Evolutionary conservation across 2,113 vertebrate genomes (phyloP).

Genomic region (Oryzias woworae): DNA sequence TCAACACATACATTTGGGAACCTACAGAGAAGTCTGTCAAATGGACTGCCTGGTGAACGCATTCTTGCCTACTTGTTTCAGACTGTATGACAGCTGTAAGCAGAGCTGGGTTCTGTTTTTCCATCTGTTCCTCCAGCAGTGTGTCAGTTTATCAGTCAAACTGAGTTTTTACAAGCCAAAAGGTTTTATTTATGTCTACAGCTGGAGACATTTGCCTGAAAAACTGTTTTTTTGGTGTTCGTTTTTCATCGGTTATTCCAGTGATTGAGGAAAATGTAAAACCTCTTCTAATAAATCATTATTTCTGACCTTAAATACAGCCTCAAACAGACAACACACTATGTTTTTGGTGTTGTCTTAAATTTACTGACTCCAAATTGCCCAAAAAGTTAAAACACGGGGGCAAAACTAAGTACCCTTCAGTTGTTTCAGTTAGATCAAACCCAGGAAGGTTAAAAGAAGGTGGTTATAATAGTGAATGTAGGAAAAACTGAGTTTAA

Average conservation of each 20-base stretch:
- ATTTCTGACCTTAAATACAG: too few species aligned
- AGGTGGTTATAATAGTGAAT: too few species aligned
- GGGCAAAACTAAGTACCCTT: too few species aligned
- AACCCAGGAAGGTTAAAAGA: too few species aligned
- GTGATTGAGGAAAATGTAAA: not conserved
- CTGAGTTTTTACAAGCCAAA: slow-evolving; percentile 6
- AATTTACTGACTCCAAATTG: too few species aligned
- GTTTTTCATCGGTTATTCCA: slow-evolving; percentile 3
- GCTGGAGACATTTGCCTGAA: slow-evolving; percentile 19
- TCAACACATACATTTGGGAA: slow-evolving; percentile 12
- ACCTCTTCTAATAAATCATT: too few species aligned
- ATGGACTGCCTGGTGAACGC: slow-evolving; percentile 18
- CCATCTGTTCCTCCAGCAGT: slow-evolving; percentile 11
- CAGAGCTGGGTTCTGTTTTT: slow-evolving; percentile 17
- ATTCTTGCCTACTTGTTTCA: slow-evolving; percentile 36
- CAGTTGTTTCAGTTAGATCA: too few species aligned
- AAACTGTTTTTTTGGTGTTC: not conserved
- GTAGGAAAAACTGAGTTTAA: too few species aligned
- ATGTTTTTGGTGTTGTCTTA: too few species aligned
- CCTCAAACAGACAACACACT: too few species aligned
- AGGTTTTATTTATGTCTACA: slow-evolving; percentile 6
- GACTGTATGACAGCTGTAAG: slow-evolving; percentile 11
- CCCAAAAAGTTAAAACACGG: too few species aligned
- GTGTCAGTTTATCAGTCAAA: not conserved
- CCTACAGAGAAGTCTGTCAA: slow-evolving; percentile 23